These are phyloP conservation scores for Caenorhabditis uteleia DNA, from an alignment of 2,888 invertebrate species.

Conservation along the genomic window DNA sequence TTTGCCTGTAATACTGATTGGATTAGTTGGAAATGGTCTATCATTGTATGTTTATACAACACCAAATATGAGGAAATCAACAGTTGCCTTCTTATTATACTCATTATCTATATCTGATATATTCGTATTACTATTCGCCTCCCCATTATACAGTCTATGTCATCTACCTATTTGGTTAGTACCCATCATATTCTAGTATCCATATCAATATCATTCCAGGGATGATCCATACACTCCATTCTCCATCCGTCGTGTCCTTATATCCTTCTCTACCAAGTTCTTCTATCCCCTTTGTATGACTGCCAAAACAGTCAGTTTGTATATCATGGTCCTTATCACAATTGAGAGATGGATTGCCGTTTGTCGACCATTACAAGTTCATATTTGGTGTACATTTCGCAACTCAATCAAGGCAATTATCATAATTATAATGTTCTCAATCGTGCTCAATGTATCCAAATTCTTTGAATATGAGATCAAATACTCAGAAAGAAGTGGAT, in stretches of 20 bases:
- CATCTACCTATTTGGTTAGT: conserved; percentile 30
- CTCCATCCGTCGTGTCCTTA: conserved; percentile 19
- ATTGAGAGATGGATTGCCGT: conserved; percentile 41
- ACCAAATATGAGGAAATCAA: conserved; percentile 29
- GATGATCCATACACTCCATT: conserved; percentile 15
- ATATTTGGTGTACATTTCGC: conserved; percentile 33
- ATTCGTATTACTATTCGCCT: conserved; percentile 21
- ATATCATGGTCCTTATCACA: conserved; percentile 37
- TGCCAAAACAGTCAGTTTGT: conserved; percentile 35
- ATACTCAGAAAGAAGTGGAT: conserved; percentile 8
- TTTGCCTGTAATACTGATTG: conserved; percentile 20
- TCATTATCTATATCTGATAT: conserved; percentile 36
- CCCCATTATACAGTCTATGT: conserved; percentile 22
- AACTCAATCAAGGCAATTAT: conserved; percentile 27
- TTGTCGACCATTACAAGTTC: conserved; percentile 38
- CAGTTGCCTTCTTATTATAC: conserved; percentile 34
- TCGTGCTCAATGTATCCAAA: conserved; percentile 26
- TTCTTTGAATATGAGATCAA: conserved; percentile 31
- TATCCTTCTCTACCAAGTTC: conserved; percentile 19
- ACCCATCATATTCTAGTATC: background rate
- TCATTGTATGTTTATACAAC: conserved; percentile 33
- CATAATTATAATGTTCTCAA: conserved; percentile 22
- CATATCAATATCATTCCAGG: conserved; percentile 7
- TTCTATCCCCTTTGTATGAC: conserved; percentile 40
- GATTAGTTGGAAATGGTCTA: conserved; percentile 27